Conservation (phyloP, 2,888 invertebrate genomes). For the Polyommatus icarus region DNA sequence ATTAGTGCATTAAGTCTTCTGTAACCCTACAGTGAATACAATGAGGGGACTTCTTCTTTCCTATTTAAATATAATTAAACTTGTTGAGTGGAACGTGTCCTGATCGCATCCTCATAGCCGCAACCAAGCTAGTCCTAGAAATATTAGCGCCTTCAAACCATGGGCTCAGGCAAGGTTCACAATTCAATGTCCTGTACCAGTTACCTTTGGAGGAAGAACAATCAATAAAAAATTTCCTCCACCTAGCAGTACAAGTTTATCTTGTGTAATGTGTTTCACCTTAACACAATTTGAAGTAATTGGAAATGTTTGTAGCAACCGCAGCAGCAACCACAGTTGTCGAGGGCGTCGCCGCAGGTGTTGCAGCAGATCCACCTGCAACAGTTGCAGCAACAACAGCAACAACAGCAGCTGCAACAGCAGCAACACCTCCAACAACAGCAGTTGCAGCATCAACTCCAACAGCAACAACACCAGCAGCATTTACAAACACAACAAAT, state of each 20-base stretch:
- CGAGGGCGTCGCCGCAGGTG: slow-evolving; percentile 52
- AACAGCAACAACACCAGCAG: slow-evolving; percentile 44
- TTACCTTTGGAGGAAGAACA: no score
- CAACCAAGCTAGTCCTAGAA: no score
- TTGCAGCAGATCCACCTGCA: slow-evolving; percentile 56
- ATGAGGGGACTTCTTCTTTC: no score
- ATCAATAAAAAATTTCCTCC: no score
- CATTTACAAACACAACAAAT: slow-evolving; percentile 38
- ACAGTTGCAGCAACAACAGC: slow-evolving; percentile 55
- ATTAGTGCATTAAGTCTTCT: no score
- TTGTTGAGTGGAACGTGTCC: no score
- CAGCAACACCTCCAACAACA: slow-evolving; percentile 40
- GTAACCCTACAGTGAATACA: no score
- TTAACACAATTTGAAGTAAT: background rate
- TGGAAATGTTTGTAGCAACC: slow-evolving; percentile 40
- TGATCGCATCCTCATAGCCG: no score
- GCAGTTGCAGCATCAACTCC: slow-evolving; percentile 49
- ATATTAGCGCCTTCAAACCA: no score
- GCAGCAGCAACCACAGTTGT: slow-evolving; percentile 47
- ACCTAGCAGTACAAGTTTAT: background rate
- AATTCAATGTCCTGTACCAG: no score
- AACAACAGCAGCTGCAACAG: slow-evolving; percentile 6
- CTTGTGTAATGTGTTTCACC: background rate
- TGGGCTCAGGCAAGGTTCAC: no score
- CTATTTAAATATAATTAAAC: no score